These are phyloP conservation scores for Stratiomys singularior DNA, from an alignment of 2,888 invertebrate species.

Conservation along the genomic window DNA sequence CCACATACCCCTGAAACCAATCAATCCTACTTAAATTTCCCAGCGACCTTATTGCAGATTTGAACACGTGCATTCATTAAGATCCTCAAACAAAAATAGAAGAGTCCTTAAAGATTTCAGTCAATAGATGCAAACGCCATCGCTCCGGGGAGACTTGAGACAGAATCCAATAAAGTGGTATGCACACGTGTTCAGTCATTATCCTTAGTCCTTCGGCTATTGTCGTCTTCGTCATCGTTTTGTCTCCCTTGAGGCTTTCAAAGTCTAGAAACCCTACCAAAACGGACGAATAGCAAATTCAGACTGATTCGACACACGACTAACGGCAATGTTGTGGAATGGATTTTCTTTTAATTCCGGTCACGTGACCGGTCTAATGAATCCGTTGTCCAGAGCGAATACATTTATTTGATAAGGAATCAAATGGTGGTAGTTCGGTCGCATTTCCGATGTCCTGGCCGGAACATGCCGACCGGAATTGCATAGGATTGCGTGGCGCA, in stretches of 20 bases:
- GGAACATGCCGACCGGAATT: constrained; percentile 31
- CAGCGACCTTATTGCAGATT: not conserved
- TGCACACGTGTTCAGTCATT: constrained; percentile 42
- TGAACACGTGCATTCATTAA: constrained; percentile 43
- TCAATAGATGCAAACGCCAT: constrained; percentile 11
- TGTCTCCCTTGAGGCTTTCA: constrained; percentile 23
- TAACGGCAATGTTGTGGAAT: constrained; percentile 41
- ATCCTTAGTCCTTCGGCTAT: constrained; percentile 28
- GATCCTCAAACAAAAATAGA: constrained; percentile 27
- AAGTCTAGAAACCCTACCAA: not conserved
- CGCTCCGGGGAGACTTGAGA: constrained; percentile 30
- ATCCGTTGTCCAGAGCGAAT: constrained; percentile 34
- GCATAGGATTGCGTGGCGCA: constrained; percentile 37
- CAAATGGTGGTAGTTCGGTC: constrained; percentile 1
- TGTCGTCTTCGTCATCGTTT: constrained; percentile 20
- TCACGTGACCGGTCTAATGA: constrained; percentile 49
- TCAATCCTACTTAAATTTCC: constrained; percentile 8
- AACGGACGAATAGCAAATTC: constrained; percentile 6
- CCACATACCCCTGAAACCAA: constrained; percentile 1
- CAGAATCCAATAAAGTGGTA: constrained; percentile 44
- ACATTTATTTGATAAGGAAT: constrained; percentile 15
- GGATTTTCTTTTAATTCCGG: constrained; percentile 51
- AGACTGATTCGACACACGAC: constrained; percentile 23
- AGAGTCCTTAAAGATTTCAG: not conserved
- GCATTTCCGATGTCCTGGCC: constrained; percentile 37